Base-by-base conservation (phyloP, 2,888 invertebrate genomes). In the Xestia xanthographa region DNA sequence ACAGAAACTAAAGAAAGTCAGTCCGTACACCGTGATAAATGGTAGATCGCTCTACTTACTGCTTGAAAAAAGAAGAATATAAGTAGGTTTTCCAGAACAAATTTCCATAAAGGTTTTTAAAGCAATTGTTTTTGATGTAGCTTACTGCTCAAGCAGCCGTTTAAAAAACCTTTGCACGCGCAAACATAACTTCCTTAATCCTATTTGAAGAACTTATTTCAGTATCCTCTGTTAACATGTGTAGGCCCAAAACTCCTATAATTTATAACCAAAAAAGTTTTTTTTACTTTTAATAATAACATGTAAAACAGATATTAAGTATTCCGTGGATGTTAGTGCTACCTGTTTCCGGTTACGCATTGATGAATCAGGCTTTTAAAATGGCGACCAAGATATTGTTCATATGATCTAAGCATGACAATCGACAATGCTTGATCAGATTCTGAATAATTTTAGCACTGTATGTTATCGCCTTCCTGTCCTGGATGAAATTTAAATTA, bases 291-390 rank as follows among this genome's bases (percentile, higher is more conserved):
- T 67, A 66, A 58, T 72, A 80, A 75, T 68, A 72, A 66, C 80
- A 88, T 87, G 80, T 79, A 69, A 88, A 88, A 75, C 66, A 86
- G 83, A n/a, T 53, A 85, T 76, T 87, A 76, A 53, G 62, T 88
- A 88, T 88, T 87, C 88, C 62, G 78, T 70, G 56, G 69, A 75
- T 86, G 88, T 80, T 79, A 79, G 74, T 65, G 81, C 80, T 86
- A 81, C 81, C 84, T 79, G 88, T 88, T 83, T 87, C 87, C 87
- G 75, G 75, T 71, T 77, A 75, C 72, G 75, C 78, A 66, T 63
- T 82, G 86, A 79, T 88, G 85, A 86, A 73, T 87, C 84, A 88
- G 75, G 71, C 76, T 77, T 88, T 79, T 68, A 78, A 80, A 79
- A 88, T 87, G 81, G 81, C 76, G 48, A 67, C 79, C 72, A 63